phyloP scores from a whole-genome alignment of 2,113 vertebrate species.

The Vicugna pacos region DNA sequence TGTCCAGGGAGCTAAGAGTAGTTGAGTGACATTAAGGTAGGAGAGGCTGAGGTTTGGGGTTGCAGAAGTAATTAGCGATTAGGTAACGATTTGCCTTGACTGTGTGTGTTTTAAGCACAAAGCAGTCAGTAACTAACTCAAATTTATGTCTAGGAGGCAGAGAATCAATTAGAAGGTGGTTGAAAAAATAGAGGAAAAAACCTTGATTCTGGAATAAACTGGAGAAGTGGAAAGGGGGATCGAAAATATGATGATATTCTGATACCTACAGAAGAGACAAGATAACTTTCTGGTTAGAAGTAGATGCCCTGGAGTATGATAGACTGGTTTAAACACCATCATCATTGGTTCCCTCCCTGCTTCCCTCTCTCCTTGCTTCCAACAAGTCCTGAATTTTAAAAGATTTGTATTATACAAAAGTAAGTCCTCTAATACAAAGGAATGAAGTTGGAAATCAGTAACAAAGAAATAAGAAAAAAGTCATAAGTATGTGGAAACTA shows the following conservation, averaged over 20 bases:
- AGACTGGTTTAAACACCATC: background rate
- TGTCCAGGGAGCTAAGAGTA: background rate
- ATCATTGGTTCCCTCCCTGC: background rate
- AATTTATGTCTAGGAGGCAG: background rate
- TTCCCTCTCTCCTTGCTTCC: background rate
- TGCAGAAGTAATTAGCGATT: background rate
- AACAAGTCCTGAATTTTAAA: background rate
- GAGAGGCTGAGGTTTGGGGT: background rate
- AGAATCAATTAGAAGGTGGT: background rate
- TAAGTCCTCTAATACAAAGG: background rate
- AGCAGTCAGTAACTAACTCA: background rate
- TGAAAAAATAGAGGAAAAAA: background rate
- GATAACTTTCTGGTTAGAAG: background rate
- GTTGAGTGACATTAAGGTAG: background rate
- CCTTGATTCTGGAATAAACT: background rate
- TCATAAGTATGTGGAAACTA: background rate
- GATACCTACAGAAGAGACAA: background rate
- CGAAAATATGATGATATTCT: background rate
- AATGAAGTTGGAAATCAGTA: constrained; percentile 8
- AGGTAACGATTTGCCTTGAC: background rate
- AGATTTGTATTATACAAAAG: background rate
- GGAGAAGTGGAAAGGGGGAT: background rate
- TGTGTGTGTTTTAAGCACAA: background rate
- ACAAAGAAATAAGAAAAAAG: background rate
- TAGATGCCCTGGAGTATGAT: background rate